These are phyloP conservation scores for Cryptoprocta ferox DNA, from an alignment of 2,797 vertebrate species.

Conservation along the genomic window DNA sequence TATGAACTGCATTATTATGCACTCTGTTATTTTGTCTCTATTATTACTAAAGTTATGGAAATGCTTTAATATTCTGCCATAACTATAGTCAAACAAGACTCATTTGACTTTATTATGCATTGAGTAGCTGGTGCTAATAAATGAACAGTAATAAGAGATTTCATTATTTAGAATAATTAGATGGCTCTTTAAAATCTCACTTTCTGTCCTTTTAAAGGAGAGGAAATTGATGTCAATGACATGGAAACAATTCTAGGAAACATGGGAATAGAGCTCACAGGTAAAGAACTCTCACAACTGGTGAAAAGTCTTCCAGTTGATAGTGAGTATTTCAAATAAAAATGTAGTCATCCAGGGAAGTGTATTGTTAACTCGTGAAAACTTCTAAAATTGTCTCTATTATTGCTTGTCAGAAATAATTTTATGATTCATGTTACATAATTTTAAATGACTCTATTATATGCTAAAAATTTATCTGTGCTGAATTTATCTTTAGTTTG, in stretches of 20 bases:
- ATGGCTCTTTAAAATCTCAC: neutral
- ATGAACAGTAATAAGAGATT: neutral
- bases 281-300: slow-evolving; percentile 56
- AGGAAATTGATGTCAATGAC: slow-evolving; percentile 40
- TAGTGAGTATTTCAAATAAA: slow-evolving; percentile 60
- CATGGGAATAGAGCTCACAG: slow-evolving; percentile 61
- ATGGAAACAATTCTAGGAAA: slow-evolving; percentile 36
- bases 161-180: slow-evolving; percentile 30
- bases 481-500: neutral
- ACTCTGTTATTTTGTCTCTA: neutral
- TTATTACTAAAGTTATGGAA: slow-evolving; percentile 1
- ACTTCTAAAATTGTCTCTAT: neutral
- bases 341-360: neutral
- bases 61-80: neutral
- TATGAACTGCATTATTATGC: neutral
- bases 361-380: neutral
- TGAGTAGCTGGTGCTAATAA: neutral
- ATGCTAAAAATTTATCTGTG: neutral
- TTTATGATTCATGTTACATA: neutral
- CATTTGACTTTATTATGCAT: neutral
- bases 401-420: slow-evolving; percentile 47
- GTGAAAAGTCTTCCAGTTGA: slow-evolving; percentile 49
- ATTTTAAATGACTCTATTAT: neutral
- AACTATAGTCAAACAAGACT: neutral
- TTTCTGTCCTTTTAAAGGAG: slow-evolving; percentile 60